Base-by-base conservation (phyloP, 2,113 vertebrate species). In the Fulmarus glacialis region DNA sequence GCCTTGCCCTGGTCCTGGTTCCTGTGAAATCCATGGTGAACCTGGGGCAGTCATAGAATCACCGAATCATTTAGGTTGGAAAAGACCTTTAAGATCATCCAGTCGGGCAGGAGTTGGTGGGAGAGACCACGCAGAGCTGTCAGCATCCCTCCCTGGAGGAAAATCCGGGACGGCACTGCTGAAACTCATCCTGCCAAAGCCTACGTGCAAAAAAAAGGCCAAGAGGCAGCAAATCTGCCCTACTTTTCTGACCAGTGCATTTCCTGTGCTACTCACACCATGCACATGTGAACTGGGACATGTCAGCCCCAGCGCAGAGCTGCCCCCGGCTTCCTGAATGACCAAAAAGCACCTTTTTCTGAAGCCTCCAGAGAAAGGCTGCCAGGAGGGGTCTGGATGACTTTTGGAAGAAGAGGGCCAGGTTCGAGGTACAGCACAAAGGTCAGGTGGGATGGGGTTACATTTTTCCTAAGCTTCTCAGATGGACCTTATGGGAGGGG, bases 191-290 rank as follows among this genome's bases (percentile, higher is more conserved):
- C 26, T 8, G 36, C 32, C 59, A 60, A 73, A 60, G 80, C 6
- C 43, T 20, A 16, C 0, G 0, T 22, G n/a, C 42, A 50, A 40
- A 59, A 36, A 9, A 29, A 21, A 56, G 40, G 34, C n/a, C 29
- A 45, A 50, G 78, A 81, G 24, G 74, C 68, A 74, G 78, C 60
- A 75, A 87, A 30, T 14, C n/a, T 87, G 91, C 62, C 73, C 93
- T 58, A 72, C 70, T 91, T 96, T 36, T 64, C 47, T 80, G 89
- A 67, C 40, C 66, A 17, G 11, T 1, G 56, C 1, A 12, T 80
- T 97, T 97, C 96, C 96, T 97, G 89, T 93, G 78, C 53, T 8
- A 64, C 70, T 87, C 58, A 26, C 32, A 53, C 27, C 3, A 1
- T 8, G 7, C 59, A 47, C 23, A 15, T 2, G 1, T 1, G 10